Conservation (phyloP, 2,797 vertebrate species). For the Scleropages formosus region DNA sequence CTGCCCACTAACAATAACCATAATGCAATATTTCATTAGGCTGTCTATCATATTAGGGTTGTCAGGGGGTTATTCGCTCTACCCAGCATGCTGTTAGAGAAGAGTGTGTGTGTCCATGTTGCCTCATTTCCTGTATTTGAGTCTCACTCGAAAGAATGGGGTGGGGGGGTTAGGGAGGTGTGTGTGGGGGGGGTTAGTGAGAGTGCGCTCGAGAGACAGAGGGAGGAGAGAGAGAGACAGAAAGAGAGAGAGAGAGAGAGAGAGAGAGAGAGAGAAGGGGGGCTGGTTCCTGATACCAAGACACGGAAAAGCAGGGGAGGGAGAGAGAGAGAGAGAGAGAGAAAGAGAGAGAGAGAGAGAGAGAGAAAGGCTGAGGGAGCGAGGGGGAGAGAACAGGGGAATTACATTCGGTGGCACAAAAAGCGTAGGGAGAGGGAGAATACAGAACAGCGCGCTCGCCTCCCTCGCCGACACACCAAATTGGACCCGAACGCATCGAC, state of each 20-base stretch:
- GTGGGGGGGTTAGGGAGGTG: constrained; percentile 41
- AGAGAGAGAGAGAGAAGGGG: constrained; percentile 50
- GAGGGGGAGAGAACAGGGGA: constrained; percentile 67
- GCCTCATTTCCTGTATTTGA: constrained; percentile 71
- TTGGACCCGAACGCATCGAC: constrained; percentile 65
- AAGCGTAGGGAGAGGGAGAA: constrained; percentile 60
- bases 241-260: constrained; percentile 46
- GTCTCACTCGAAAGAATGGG: constrained; percentile 51
- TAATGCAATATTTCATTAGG: constrained; percentile 34
- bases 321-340: constrained; percentile 59
- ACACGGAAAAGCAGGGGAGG: constrained; percentile 73
- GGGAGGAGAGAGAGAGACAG: too few species aligned
- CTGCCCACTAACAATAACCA: constrained; percentile 27
- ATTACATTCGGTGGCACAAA: constrained; percentile 63
- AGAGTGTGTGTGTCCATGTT: constrained; percentile 58
- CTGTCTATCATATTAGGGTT: constrained; percentile 45
- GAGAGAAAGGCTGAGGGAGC: constrained; percentile 62
- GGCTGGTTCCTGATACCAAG: constrained; percentile 63
- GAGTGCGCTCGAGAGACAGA: too few species aligned
- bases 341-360: constrained; percentile 63
- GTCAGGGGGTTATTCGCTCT: constrained; percentile 54
- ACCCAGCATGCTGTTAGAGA: constrained; percentile 46
- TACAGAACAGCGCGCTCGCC: constrained; percentile 57
- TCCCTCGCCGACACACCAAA: constrained; percentile 62
- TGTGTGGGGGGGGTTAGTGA: constrained; percentile 47